Conservation (phyloP, 2,888 invertebrate species). For the Mythimna lalbum region DNA sequence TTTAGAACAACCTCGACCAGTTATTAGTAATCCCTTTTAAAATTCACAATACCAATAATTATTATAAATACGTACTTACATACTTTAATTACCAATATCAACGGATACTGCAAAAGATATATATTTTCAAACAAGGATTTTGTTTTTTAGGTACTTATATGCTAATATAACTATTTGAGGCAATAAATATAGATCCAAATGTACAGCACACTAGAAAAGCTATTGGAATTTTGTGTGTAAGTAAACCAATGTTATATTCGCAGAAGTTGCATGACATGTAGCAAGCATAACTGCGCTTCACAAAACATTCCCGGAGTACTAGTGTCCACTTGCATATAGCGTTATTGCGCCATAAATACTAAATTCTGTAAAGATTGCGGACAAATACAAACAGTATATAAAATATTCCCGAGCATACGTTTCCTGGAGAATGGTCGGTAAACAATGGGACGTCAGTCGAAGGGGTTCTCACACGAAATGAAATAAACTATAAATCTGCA, state of each 20-base stretch:
- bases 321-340: slow-evolving; percentile 47
- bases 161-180: background rate
- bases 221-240: background rate
- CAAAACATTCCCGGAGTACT: slow-evolving; percentile 24
- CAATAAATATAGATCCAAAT: background rate
- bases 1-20: slow-evolving; percentile 1
- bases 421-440: slow-evolving; percentile 53
- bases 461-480: slow-evolving; percentile 68
- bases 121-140: background rate
- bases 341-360: slow-evolving; percentile 62
- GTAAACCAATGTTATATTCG: slow-evolving; percentile 27
- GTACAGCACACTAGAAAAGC: background rate
- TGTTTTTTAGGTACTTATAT: background rate
- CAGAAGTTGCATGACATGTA: slow-evolving; percentile 36
- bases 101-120: background rate
- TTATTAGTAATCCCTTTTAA: background rate
- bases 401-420: slow-evolving; percentile 57
- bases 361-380: slow-evolving; percentile 53
- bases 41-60: background rate
- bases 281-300: slow-evolving; percentile 29
- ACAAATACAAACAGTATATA: slow-evolving; percentile 51
- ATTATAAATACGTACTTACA: background rate
- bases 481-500: slow-evolving; percentile 83
- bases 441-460: slow-evolving; percentile 59
- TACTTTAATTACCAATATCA: background rate